These are phyloP conservation scores for Aurelia aurita DNA, from an alignment of 30 jellyfish, hydroid and myxozoan species.

Conservation along the genomic window DNA sequence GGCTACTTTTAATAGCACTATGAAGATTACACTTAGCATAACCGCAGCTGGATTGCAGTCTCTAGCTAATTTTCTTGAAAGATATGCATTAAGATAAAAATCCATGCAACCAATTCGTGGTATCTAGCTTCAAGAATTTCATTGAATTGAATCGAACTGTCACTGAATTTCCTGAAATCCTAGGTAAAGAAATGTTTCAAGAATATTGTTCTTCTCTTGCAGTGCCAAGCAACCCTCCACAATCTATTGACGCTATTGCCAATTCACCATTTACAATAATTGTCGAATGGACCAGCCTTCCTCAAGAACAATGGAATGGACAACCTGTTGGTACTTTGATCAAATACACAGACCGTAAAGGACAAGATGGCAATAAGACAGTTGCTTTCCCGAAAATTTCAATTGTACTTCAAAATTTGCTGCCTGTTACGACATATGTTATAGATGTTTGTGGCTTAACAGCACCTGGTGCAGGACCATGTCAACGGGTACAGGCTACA, in stretches of 20 bases:
- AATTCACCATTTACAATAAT: slow-evolving; percentile 49
- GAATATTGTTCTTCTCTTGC: background rate
- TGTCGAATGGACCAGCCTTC: slow-evolving; percentile 57
- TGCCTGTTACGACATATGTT: slow-evolving; percentile 66
- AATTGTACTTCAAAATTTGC: slow-evolving; percentile 21
- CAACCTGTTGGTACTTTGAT: slow-evolving; percentile 60
- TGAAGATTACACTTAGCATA: no score
- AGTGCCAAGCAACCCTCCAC: slow-evolving; percentile 86
- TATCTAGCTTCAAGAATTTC: no score
- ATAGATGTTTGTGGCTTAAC: slow-evolving; percentile 71
- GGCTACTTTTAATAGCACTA: no score
- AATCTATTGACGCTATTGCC: slow-evolving; percentile 27
- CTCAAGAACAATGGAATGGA: slow-evolving; percentile 64
- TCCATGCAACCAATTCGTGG: no score
- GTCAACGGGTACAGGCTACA: slow-evolving; percentile 68
- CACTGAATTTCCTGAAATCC: no score
- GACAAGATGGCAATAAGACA: slow-evolving; percentile 11
- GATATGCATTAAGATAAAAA: no score
- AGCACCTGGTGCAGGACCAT: slow-evolving; percentile 80
- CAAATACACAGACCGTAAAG: slow-evolving; percentile 18
- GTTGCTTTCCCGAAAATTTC: slow-evolving; percentile 16
- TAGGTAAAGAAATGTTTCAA: no score
- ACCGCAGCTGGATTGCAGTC: no score
- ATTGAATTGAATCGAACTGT: no score
- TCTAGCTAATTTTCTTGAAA: no score